Evolutionary conservation across 2,797 vertebrate species (phyloP), one percentile per base, ranked within the genome.

Genomic region (Amniataba percoides): DNA sequence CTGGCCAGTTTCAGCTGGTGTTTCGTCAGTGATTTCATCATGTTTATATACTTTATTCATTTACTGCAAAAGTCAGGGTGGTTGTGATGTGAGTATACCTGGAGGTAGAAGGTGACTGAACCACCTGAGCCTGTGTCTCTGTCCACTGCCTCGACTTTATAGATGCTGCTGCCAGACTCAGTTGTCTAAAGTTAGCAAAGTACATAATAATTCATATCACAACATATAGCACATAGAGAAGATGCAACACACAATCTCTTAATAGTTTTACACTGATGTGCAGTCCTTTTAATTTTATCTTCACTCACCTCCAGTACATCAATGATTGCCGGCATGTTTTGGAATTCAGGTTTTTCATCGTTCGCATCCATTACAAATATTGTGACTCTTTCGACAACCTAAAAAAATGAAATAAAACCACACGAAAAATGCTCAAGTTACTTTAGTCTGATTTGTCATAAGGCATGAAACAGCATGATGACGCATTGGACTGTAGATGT

Each of bases 341-440:
- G 90, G 91, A 99, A 99, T 88, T 96, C 96, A 0, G 98, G 98
- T 1, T 94, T 96, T 87, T 99, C 97, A 18, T 99, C 98, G 13
- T 99, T 99, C 83, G 96, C 95, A 88, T 99, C 98, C 62, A 96
- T 98, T 42, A 99, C 96, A 91, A 99, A 95, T 82, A 99, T 94
- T 49, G 95, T 95, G 40, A 98, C 97, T 93, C 97, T 97, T 94
- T 99, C 97, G 76, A 96, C 94, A 81, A 99, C 97, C 98, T 99
- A 79, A 39, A 4, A n/a, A n/a, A n/a, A n/a, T n/a, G n/a, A n/a
- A n/a, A 65, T 13, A 1, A 2, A 19, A 55, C 3, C 0, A 36
- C 25, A 58, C 4, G 0, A 36, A 56, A 39, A 9, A 56, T 40
- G 13, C 15, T 52, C 2, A n/a, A 2, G 13, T 21, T 6, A 21